Evolutionary conservation across 2,888 invertebrate genomes (phyloP), one percentile per base, ranked within the genome.

Genomic region (Prenolepis imparis): DNA sequence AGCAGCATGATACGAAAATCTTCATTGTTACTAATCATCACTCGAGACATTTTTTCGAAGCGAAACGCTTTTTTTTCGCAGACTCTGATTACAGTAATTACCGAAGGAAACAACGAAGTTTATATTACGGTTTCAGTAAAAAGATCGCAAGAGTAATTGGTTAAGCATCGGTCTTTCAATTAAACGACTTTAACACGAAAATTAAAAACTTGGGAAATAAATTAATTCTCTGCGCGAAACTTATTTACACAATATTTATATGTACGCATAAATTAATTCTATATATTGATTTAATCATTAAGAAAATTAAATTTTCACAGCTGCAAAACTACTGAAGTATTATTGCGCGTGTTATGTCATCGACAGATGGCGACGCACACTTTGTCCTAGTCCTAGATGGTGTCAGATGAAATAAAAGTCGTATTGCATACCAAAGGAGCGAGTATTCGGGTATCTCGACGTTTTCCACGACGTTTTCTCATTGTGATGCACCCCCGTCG

Each of bases 401-500:
- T 36, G 52, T 39, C 44, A 44, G 28, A 68, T 67, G 52, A 83
- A 75, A 61, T 48, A 66, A n/a, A n/a, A 64, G 48, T n/a, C 39
- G 63, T 67, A 66, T 77, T 77, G 36, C 78, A 77, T 77, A 67
- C 68, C 82, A 44, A 64, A 44, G 64, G 28, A 67, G n/a, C 44
- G 59, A 32, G 72, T 48, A 59, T 61, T 63, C 68, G 32, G n/a
- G 80, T 72, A 73, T 57, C 63, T 77, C 68, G 36, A 28, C 74
- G 74, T 68, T 82, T 75, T 75, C 73, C 74, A 63, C 18, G 70
- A 44, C 70, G 67, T 82, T 61, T 61, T 64, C 89, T 91, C 90
- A 91, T 91, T 86, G 85, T 86, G 85, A 91, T 91, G 91, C 91
- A 91, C 90, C 90, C 91, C 73, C 83, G 68, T 55, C 75, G 80